Percentiles rank a stretch among this genome's conserved stretches.
phyloP scores from a whole-genome alignment of 2,113 vertebrate species.

The Motacilla alba region DNA sequence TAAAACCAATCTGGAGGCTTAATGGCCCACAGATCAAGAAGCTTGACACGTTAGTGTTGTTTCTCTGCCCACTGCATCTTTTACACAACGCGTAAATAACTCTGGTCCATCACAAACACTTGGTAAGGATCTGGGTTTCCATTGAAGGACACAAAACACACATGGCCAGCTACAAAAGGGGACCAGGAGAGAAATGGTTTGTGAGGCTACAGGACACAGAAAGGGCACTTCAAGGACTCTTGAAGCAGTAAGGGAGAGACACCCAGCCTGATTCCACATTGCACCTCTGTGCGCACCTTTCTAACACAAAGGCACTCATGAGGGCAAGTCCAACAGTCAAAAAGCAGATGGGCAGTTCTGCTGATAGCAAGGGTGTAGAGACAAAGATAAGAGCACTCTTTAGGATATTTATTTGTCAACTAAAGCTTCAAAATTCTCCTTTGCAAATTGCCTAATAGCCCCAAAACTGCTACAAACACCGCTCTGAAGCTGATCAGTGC shows the following conservation, averaged over 20 bases:
- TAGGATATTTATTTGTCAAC: background rate
- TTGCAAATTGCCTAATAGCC: background rate
- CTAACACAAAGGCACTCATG: background rate
- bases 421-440: background rate
- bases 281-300: background rate
- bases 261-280: too few relatives aligned
- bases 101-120: background rate
- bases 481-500: background rate
- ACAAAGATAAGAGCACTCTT: background rate
- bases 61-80: background rate
- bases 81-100: background rate
- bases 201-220: background rate
- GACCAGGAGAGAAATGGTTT: accelerated
- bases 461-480: background rate
- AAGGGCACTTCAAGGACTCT: background rate
- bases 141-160: background rate
- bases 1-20: background rate
- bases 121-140: background rate
- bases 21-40: background rate
- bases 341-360: background rate
- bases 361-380: background rate
- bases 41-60: background rate
- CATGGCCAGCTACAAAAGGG: background rate
- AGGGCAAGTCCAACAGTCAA: background rate
- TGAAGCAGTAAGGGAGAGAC: too few relatives aligned